These are phyloP conservation scores for Anolis sagrei DNA, from an alignment of 2,113 vertebrate genomes.

Conservation along the genomic window DNA sequence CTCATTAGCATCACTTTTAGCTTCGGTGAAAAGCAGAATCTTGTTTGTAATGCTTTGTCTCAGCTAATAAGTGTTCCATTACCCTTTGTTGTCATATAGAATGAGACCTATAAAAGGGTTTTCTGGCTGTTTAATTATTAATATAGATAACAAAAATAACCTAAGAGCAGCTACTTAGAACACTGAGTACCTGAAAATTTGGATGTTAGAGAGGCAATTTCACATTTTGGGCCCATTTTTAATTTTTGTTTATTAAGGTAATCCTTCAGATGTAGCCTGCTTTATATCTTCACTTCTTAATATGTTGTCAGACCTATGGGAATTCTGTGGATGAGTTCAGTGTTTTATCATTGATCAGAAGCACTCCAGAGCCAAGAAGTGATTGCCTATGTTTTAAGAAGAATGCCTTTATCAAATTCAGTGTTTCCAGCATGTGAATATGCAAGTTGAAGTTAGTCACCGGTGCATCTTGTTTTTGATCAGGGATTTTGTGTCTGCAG, in stretches of 20 bases:
- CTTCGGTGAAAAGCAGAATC: neutral
- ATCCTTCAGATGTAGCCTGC: neutral
- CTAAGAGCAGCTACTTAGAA: neutral
- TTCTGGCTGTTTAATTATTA: neutral
- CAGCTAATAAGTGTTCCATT: neutral
- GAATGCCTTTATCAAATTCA: too few relatives aligned
- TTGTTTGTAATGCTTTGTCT: neutral
- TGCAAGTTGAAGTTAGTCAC: too few relatives aligned
- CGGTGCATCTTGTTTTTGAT: too few relatives aligned
- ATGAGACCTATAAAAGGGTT: neutral
- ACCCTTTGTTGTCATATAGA: neutral
- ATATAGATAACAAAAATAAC: conserved; percentile 10
- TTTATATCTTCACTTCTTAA: too few relatives aligned
- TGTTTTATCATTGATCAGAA: too few relatives aligned
- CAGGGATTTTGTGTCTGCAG: too few relatives aligned
- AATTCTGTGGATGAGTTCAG: too few relatives aligned
- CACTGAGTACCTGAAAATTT: neutral
- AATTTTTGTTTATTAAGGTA: neutral
- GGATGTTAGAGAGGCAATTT: neutral
- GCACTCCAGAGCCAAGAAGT: too few relatives aligned
- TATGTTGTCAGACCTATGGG: too few relatives aligned
- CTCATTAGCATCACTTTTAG: neutral
- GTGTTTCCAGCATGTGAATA: too few relatives aligned
- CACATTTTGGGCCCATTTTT: neutral
- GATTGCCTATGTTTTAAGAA: too few relatives aligned